A percentile compares a stretch with the other conserved stretches of the same genome.
Conservation (phyloP, 2,113 vertebrate genomes). For the Ahaetulla prasina region DNA sequence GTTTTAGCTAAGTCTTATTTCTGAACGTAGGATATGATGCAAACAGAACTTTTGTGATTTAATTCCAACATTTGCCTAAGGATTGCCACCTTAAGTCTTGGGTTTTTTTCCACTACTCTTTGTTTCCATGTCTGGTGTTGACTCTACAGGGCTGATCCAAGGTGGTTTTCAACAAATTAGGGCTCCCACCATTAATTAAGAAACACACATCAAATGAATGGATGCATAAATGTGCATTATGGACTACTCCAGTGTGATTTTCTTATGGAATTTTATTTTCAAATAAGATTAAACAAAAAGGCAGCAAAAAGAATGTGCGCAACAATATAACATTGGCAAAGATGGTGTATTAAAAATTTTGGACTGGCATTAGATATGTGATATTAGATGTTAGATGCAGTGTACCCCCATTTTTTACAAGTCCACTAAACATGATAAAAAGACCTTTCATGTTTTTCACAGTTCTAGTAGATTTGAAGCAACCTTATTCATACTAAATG, state of each 20-base stretch:
- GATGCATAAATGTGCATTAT: neutral
- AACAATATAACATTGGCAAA: neutral
- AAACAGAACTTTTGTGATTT: neutral
- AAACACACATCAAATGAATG: neutral
- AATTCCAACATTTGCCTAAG: neutral
- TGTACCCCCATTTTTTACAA: neutral
- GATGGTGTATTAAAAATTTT: neutral
- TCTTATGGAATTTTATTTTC: neutral
- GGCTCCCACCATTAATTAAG: neutral
- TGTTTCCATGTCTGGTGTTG: neutral
- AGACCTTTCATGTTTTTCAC: neutral
- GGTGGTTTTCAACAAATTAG: neutral
- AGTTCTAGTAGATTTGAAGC: neutral
- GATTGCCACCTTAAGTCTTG: neutral
- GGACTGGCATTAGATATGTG: slow-evolving; percentile 21
- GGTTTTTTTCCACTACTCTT: neutral
- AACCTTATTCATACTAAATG: neutral
- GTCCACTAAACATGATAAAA: neutral
- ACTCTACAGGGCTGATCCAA: neutral
- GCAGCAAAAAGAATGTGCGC: neutral
- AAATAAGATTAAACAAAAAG: neutral
- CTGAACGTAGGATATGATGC: neutral
- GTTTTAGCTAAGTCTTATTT: neutral
- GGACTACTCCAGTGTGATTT: neutral
- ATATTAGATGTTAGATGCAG: too few relatives aligned